phyloP scores from a whole-genome alignment of 1,140 invertebrate species.

The Bathynomus jamesi region DNA sequence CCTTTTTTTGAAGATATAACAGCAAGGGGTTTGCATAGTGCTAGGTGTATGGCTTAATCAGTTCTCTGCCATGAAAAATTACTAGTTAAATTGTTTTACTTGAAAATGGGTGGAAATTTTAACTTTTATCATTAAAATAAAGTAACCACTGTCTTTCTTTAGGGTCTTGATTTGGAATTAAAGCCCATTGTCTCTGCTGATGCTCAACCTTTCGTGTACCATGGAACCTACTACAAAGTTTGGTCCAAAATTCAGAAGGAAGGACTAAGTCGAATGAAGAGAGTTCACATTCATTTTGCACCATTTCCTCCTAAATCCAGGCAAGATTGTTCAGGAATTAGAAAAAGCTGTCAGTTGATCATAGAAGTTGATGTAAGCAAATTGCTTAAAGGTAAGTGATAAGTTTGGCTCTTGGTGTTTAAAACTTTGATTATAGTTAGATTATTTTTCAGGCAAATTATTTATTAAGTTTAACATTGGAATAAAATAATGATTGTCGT shows the following conservation, averaged over 20 bases:
- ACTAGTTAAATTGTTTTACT: not conserved
- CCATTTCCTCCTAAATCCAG: not conserved
- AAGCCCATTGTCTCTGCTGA: not conserved
- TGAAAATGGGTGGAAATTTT: not conserved
- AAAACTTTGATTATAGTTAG: too few relatives aligned
- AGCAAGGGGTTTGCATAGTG: too few relatives aligned
- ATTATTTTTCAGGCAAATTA: too few relatives aligned
- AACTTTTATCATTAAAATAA: not conserved
- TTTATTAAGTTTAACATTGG: too few relatives aligned
- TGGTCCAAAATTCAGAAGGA: not conserved
- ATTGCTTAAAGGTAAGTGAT: not conserved
- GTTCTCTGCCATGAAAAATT: not conserved
- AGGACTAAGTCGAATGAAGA: not conserved
- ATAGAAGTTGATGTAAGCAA: not conserved
- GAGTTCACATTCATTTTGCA: not conserved
- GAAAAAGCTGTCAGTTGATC: not conserved
- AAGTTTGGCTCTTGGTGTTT: not conserved
- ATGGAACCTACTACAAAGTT: not conserved
- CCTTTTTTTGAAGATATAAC: not conserved
- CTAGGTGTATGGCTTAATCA: too few relatives aligned
- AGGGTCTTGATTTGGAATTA: not conserved
- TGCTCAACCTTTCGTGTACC: not conserved
- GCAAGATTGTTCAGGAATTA: not conserved
- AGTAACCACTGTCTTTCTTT: not conserved
- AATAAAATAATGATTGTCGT: too few relatives aligned